Evolutionary conservation across 2,797 vertebrate species (phyloP).

Genomic region (Euthynnus affinis): DNA sequence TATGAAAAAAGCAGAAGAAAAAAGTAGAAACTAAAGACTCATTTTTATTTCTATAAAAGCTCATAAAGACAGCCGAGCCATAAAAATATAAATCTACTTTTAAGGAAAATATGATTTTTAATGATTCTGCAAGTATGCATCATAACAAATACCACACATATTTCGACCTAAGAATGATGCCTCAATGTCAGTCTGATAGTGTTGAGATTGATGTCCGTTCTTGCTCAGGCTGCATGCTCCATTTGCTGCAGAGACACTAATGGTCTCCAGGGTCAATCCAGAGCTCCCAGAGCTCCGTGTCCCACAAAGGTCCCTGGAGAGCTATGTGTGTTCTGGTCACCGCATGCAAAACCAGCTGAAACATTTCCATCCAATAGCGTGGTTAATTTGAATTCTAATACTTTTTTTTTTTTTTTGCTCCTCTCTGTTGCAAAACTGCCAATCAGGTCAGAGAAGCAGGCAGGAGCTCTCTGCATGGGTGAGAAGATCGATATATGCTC

Average conservation of each 20-base stretch:
- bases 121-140: background rate
- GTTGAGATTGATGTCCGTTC: background rate
- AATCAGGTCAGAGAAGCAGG: constrained; percentile 19
- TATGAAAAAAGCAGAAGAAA: background rate
- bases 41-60: background rate
- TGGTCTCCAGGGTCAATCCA: constrained; percentile 14
- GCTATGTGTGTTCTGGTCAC: constrained; percentile 21
- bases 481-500: constrained; percentile 10
- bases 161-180: background rate
- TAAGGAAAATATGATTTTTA: background rate
- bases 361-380: background rate
- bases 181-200: background rate
- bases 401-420: no score
- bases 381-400: constrained; percentile 28
- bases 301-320: constrained; percentile 21
- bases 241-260: constrained; percentile 19
- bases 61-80: background rate
- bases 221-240: constrained; percentile 13
- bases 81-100: background rate
- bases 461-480: constrained; percentile 36
- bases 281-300: constrained; percentile 18
- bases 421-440: constrained; percentile 6
- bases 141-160: background rate
- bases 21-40: background rate
- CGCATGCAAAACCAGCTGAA: constrained; percentile 15